phyloP scores from a whole-genome alignment of 2,113 vertebrate species.

The Percopsis transmontana region DNA sequence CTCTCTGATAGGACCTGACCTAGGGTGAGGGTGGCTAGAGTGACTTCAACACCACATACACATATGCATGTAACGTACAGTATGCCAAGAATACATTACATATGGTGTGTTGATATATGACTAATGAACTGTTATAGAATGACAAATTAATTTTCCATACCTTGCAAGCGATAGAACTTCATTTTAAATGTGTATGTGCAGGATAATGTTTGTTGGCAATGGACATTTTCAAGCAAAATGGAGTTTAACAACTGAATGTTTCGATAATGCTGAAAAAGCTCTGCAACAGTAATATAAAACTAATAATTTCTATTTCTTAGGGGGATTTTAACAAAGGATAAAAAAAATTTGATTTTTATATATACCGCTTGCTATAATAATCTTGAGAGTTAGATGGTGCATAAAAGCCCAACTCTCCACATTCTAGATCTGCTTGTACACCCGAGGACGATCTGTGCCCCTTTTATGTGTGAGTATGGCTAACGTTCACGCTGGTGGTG shows the following conservation, averaged over 20 bases:
- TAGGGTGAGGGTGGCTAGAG: constrained; percentile 81
- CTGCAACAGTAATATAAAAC: too few species aligned
- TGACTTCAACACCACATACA: not conserved
- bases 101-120: too few species aligned
- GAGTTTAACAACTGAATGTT: too few species aligned
- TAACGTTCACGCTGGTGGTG: constrained; percentile 76
- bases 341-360: constrained; percentile 19
- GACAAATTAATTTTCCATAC: not conserved
- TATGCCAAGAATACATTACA: not conserved
- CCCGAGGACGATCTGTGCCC: constrained; percentile 92
- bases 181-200: not conserved
- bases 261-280: too few species aligned
- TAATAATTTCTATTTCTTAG: not conserved
- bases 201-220: not conserved
- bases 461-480: constrained; percentile 97
- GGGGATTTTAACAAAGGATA: not conserved
- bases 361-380: constrained; percentile 73
- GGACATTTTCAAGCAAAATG: too few species aligned
- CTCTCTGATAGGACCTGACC: constrained; percentile 90
- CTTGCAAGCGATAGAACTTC: not conserved
- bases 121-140: too few species aligned
- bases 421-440: constrained; percentile 96
- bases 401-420: constrained; percentile 89
- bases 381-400: constrained; percentile 83
- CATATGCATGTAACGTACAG: not conserved